A percentile compares a stretch with the other conserved stretches of the same genome.
Evolutionary conservation across 1,140 invertebrate species (phyloP).

Genomic region (Panagrolaimus sp.): DNA sequence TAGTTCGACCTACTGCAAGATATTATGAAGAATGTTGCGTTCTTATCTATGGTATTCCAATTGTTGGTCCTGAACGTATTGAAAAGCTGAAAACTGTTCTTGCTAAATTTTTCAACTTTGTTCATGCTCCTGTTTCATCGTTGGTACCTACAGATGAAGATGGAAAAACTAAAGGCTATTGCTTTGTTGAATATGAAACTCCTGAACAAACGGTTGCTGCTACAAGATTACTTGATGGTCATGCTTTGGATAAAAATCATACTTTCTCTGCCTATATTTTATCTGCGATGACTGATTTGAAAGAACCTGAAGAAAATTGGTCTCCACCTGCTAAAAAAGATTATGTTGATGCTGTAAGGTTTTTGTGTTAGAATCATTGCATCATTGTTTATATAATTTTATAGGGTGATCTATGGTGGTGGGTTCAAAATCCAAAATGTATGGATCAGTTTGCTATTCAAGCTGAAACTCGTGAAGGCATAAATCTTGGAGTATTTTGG

Average conservation of each 20-base stretch:
- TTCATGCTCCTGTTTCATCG: constrained; percentile 70
- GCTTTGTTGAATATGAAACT: constrained; percentile 43
- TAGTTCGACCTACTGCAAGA: background rate
- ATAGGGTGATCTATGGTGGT: constrained; percentile 81
- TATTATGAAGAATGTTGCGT: constrained; percentile 87
- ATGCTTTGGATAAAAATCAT: constrained; percentile 90
- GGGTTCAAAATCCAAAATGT: constrained; percentile 76
- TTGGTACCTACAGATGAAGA: constrained; percentile 63
- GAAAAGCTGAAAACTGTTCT: constrained; percentile 89
- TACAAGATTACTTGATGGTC: constrained; percentile 78
- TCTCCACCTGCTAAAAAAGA: constrained; percentile 80
- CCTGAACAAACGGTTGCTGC: constrained; percentile 38
- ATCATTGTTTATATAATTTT: constrained; percentile 23
- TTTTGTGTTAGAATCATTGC: background rate
- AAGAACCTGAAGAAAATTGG: constrained; percentile 81
- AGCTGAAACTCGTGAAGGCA: constrained; percentile 69
- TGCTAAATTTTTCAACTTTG: constrained; percentile 84
- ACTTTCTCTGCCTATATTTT: constrained; percentile 91
- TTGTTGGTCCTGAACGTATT: constrained; percentile 79
- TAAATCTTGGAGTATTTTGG: constrained; percentile 36
- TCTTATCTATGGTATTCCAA: constrained; percentile 89
- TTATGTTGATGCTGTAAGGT: constrained; percentile 63
- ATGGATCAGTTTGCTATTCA: constrained; percentile 78
- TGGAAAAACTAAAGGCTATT: constrained; percentile 70
- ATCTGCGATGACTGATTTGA: constrained; percentile 86